Conservation (phyloP, 2,888 invertebrate genomes). For the Spilarctia lutea region DNA sequence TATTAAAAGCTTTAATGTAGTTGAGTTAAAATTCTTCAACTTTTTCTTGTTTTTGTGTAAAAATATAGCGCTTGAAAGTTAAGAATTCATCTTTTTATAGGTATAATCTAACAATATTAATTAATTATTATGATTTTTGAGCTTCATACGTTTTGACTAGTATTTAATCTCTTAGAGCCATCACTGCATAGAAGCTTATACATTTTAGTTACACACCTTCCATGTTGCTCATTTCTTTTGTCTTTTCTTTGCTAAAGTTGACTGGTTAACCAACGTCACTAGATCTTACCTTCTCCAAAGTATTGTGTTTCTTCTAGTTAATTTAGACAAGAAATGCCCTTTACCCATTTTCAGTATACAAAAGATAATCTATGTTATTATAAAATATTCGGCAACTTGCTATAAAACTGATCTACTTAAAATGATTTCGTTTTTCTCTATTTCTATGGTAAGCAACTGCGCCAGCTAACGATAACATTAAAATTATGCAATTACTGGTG, state of each 20-base stretch:
- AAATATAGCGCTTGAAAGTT: too few species aligned
- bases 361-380: not conserved
- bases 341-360: not conserved
- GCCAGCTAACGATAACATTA: conserved; percentile 32
- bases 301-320: not conserved
- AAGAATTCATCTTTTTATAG: too few species aligned
- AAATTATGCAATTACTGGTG: conserved; percentile 37
- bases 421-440: conserved; percentile 5
- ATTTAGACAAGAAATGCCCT: not conserved
- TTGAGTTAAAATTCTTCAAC: too few species aligned
- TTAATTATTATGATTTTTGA: too few species aligned
- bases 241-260: not conserved
- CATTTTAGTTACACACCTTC: not conserved
- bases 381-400: not conserved
- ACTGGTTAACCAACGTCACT: not conserved
- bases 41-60: too few species aligned
- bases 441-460: conserved; percentile 19
- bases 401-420: not conserved
- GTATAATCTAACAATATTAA: too few species aligned
- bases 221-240: not conserved
- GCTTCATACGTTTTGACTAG: too few species aligned
- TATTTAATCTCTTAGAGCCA: too few species aligned
- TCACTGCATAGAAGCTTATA: not conserved
- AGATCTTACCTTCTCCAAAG: not conserved
- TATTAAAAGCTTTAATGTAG: too few species aligned